Evolutionary conservation across 2,797 vertebrate species (phyloP).

Genomic region (Alca torda): DNA sequence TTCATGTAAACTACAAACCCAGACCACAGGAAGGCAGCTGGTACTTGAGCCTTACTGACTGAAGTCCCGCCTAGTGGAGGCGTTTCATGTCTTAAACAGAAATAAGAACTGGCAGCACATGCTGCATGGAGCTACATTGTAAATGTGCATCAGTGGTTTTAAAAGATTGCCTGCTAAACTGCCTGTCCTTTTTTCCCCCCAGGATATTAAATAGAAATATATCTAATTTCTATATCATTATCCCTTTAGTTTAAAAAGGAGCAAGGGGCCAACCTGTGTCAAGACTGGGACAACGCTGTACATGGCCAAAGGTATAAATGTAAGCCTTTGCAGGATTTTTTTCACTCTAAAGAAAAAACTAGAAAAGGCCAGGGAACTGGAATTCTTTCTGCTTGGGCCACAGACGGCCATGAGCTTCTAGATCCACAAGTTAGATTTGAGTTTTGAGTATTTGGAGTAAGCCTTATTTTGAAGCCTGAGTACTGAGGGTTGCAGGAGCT

Average conservation of each 20-base stretch:
- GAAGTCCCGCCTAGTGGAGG: neutral
- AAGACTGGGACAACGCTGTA: neutral
- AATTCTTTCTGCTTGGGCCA: neutral
- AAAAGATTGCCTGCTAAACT: neutral
- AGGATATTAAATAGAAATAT: neutral
- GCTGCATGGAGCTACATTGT: neutral
- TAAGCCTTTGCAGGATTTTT: neutral
- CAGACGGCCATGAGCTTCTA: neutral
- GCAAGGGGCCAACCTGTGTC: no score
- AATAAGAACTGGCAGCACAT: neutral
- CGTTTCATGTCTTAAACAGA: neutral
- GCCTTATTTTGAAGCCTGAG: neutral
- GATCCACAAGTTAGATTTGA: neutral
- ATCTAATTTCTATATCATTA: rapidly evolving
- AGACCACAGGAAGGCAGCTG: neutral
- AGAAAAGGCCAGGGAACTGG: neutral
- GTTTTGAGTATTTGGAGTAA: neutral
- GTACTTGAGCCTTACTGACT: neutral
- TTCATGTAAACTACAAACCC: neutral
- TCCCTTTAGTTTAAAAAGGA: neutral
- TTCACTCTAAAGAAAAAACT: neutral
- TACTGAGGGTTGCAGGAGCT: neutral
- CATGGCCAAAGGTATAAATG: rapidly evolving
- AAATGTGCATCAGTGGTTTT: neutral
- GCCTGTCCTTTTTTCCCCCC: neutral